Percentiles rank a stretch among this genome's conserved stretches.
phyloP scores from a whole-genome alignment of 2,797 vertebrate species.

The Crenuchus spilurus region DNA sequence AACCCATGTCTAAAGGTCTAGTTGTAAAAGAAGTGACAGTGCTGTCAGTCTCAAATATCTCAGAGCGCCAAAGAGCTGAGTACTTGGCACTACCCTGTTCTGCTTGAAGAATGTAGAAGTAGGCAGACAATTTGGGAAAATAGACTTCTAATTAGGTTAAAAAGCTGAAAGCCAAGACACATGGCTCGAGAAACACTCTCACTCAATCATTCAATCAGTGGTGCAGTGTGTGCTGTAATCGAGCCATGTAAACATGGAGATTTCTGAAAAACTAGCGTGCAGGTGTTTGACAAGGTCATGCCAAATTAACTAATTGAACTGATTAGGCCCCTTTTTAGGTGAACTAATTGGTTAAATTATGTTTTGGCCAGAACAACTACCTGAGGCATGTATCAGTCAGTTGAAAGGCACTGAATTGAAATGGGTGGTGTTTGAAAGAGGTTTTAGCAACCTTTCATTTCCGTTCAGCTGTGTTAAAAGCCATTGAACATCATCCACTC shows the following conservation, averaged over 20 bases:
- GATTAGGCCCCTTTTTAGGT: neutral
- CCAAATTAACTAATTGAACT: neutral
- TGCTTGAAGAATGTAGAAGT: no score
- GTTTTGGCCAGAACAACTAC: neutral
- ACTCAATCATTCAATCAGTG: neutral
- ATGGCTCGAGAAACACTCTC: neutral
- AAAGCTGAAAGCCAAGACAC: slow-evolving; percentile 15
- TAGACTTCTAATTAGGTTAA: neutral
- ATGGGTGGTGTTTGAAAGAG: neutral
- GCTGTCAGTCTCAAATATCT: no score
- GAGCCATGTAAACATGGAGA: neutral
- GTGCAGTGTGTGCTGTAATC: neutral
- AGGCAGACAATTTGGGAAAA: neutral
- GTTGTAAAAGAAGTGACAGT: no score
- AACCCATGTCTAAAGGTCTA: no score
- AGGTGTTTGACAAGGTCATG: neutral
- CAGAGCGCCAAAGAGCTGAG: no score
- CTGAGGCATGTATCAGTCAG: neutral
- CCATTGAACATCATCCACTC: neutral
- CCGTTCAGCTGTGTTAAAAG: neutral
- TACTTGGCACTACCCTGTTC: no score
- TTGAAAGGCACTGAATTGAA: neutral
- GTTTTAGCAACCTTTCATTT: neutral
- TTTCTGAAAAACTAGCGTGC: neutral
- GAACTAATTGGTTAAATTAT: neutral